Percentiles rank a stretch among this genome's conserved stretches.
These are phyloP conservation scores for Ormyrus labotus DNA, from an alignment of 2,888 invertebrate genomes.

Conservation along the genomic window DNA sequence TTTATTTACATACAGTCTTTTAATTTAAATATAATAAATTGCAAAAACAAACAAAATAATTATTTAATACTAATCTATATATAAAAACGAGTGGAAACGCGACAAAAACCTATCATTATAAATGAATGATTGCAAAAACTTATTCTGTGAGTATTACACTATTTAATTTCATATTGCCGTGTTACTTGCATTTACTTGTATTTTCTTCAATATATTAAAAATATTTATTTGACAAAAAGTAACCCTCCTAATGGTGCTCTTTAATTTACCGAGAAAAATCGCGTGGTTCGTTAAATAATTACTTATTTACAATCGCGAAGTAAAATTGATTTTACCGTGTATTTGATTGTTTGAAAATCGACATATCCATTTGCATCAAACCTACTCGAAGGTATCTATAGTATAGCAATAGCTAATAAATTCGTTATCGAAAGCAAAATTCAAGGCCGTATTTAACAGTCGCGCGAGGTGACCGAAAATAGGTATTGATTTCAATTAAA, in stretches of 20 bases:
- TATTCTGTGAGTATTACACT: too few species aligned
- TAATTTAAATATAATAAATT: constrained; percentile 32
- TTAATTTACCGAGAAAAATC: constrained; percentile 16
- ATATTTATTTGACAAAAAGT: constrained; percentile 16
- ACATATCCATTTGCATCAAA: too few species aligned
- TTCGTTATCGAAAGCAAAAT: constrained; percentile 6
- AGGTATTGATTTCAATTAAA: constrained; percentile 1
- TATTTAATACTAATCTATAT: constrained; percentile 2
- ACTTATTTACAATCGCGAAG: constrained; percentile 36
- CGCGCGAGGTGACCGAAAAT: constrained; percentile 7
- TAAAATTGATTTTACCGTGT: background rate
- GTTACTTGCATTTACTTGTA: too few species aligned
- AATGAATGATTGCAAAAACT: background rate
- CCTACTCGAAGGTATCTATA: too few species aligned
- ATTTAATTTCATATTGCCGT: too few species aligned
- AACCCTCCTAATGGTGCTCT: constrained; percentile 31
- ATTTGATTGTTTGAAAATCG: background rate
- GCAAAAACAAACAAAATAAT: constrained; percentile 26
- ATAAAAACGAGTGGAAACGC: constrained; percentile 1
- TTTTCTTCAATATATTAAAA: background rate
- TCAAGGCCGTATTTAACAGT: constrained; percentile 20
- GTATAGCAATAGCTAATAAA: too few species aligned
- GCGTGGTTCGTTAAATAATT: constrained; percentile 6
- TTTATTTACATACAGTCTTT: constrained; percentile 49
- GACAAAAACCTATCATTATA: constrained; percentile 8